Base-by-base conservation (phyloP, 2,888 invertebrate species). In the Buathra laborator region DNA sequence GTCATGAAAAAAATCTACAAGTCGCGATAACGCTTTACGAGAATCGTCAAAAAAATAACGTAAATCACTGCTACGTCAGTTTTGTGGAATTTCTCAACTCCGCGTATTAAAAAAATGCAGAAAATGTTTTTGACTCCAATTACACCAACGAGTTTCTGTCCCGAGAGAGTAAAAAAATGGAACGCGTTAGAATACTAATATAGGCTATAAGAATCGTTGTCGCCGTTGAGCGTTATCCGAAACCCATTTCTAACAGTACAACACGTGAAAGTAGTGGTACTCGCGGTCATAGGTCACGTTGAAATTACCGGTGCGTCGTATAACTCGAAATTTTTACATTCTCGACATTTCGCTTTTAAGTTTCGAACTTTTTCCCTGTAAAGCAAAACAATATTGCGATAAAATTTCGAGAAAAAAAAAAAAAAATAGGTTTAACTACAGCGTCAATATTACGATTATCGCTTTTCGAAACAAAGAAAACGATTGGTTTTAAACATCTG, bases 331-430 rank as follows among this genome's bases (percentile, higher is more conserved):
- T 37, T 37, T 37, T 5, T 37, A 6, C 37, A 37, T 5, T 37
- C 37, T 37, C 37, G 37, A 7, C 37, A 37, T 37, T 5, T 9
- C 37, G 6, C 37, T 37, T 37, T 37, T 37, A 9, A 37, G 37
- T 9, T 37, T 37, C 37, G 37, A 37, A 37, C 5, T 9, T 37
- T 37, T 2, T n/a, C n/a, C 6, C 0, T 24, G 24, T 24, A 24
- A 24, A 24, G 2, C 2, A 24, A 24, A 24, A 24, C 0, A 24
- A 24, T 24, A 24, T 24, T 24, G 6, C 37, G 9, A 5, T 37
- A 37, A 37, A 37, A 37, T 37, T 37, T 37, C 70, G 48, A 48
- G 70, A 71, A 79, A 70, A 64, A 62, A 62, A 64, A 16, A 44
- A 44, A 9, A 56, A 37, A 37, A 37, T 37, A 37, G 24, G 24